phyloP scores from a whole-genome alignment of 2,113 vertebrate genomes.

The Panthera tigris region DNA sequence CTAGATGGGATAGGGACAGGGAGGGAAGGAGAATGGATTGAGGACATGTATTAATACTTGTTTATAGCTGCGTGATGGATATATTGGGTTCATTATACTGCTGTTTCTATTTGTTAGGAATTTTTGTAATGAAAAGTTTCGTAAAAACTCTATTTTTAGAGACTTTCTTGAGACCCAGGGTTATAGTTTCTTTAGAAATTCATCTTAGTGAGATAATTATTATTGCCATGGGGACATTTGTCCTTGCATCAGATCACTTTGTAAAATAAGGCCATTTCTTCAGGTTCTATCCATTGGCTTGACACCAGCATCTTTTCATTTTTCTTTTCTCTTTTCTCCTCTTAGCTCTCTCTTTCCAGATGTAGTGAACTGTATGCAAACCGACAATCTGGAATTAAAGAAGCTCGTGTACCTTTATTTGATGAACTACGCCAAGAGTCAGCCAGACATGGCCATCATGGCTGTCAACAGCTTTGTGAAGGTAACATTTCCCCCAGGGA shows the following conservation, averaged over 20 bases:
- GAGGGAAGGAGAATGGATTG: neutral
- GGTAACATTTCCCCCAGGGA: conserved; percentile 80
- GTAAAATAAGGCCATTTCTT: conserved; percentile 8
- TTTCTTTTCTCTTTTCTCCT: neutral
- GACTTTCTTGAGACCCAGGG: neutral
- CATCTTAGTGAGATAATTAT: neutral
- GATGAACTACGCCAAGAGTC: conserved; percentile 99
- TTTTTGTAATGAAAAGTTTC: neutral
- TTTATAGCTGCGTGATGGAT: neutral
- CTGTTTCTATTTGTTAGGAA: neutral
- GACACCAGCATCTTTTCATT: neutral
- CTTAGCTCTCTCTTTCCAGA: conserved; percentile 96
- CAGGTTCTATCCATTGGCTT: neutral
- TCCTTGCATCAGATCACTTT: neutral
- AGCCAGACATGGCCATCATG: conserved; percentile 99
- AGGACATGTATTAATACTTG: neutral
- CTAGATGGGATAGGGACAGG: neutral
- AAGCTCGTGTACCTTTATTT: conserved; percentile 98
- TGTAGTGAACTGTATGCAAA: conserved; percentile 99
- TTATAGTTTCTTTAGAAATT: conserved; percentile 9
- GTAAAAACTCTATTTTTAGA: neutral
- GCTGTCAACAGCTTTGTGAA: conserved; percentile 99
- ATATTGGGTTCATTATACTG: neutral
- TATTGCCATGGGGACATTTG: neutral
- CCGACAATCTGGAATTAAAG: conserved; percentile 98